These are phyloP conservation scores for Heliconius sara DNA, from an alignment of 2,888 invertebrate species.

Conservation along the genomic window DNA sequence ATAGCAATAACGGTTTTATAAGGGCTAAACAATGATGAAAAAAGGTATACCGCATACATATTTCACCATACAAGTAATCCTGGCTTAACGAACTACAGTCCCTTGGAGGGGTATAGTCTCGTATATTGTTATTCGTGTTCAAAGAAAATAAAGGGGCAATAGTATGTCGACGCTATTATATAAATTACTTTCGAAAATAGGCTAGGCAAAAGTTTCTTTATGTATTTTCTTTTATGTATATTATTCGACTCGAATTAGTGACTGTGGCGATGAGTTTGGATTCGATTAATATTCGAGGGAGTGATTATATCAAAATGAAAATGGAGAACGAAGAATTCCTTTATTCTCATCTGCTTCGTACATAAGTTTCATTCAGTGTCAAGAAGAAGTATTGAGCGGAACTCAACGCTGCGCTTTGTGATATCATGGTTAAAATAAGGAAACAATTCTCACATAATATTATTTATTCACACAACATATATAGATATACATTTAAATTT, in stretches of 20 bases:
- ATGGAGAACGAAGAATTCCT: too few relatives aligned
- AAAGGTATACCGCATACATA: not conserved
- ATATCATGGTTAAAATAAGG: too few relatives aligned
- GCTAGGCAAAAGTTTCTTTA: not conserved
- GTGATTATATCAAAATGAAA: not conserved
- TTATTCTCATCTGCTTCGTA: too few relatives aligned
- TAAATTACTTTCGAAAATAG: conserved; percentile 8
- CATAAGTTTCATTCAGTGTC: too few relatives aligned
- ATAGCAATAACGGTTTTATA: conserved; percentile 16
- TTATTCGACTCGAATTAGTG: not conserved
- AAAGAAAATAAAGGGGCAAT: conserved; percentile 1
- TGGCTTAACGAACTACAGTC: conserved; percentile 13
- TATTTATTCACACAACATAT: not conserved
- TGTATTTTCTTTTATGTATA: not conserved
- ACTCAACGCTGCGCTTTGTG: too few relatives aligned
- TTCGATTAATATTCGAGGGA: not conserved
- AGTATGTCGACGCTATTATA: conserved; percentile 1
- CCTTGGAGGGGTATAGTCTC: not conserved
- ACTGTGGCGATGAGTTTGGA: not conserved
- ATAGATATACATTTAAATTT: not conserved
- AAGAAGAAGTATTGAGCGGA: too few relatives aligned
- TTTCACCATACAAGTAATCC: conserved; percentile 10
- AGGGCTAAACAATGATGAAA: conserved; percentile 15
- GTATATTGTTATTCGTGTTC: conserved; percentile 14
- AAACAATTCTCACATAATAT: not conserved